Percentiles rank a stretch among this genome's conserved stretches.
These are phyloP conservation scores for Diorhabda carinulata DNA, from an alignment of 1,140 invertebrate species.

Conservation along the genomic window DNA sequence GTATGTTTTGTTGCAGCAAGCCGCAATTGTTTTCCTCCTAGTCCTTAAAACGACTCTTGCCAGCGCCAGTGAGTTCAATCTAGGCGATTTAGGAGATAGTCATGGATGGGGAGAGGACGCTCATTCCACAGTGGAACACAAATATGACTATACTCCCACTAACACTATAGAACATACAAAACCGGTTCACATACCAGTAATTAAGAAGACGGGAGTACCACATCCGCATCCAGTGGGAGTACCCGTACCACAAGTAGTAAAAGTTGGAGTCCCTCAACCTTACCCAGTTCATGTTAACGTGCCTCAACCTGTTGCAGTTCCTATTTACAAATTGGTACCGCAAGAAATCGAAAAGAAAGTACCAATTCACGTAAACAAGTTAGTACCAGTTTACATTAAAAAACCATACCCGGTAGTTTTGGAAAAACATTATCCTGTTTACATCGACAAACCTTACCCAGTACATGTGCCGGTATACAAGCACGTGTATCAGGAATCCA, in stretches of 20 bases:
- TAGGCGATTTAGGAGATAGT: slow-evolving; percentile 12
- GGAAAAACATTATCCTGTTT: slow-evolving; percentile 71
- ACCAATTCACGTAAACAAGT: slow-evolving; percentile 71
- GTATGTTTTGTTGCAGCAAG: slow-evolving; percentile 19
- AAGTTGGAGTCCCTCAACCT: slow-evolving; percentile 69
- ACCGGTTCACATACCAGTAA: slow-evolving; percentile 66
- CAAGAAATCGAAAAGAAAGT: slow-evolving; percentile 67
- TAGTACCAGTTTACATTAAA: slow-evolving; percentile 70
- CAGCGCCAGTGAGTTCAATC: slow-evolving; percentile 25
- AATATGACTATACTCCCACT: slow-evolving; percentile 47
- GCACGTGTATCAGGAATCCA: slow-evolving; percentile 60
- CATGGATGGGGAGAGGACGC: slow-evolving; percentile 27
- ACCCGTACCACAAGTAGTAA: slow-evolving; percentile 68
- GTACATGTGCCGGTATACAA: slow-evolving; percentile 78
- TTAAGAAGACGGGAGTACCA: slow-evolving; percentile 71
- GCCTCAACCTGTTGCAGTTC: slow-evolving; percentile 68
- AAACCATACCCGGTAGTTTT: slow-evolving; percentile 74
- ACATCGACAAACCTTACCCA: slow-evolving; percentile 70
- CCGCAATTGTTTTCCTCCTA: not conserved
- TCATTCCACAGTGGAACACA: slow-evolving; percentile 33
- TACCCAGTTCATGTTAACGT: slow-evolving; percentile 68
- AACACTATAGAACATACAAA: slow-evolving; percentile 63
- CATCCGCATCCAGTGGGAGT: slow-evolving; percentile 71
- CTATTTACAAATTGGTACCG: slow-evolving; percentile 65
- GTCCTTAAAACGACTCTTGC: slow-evolving; percentile 26